These are phyloP conservation scores for Poecilia gillii DNA, from an alignment of 2,797 vertebrate genomes.

Conservation along the genomic window DNA sequence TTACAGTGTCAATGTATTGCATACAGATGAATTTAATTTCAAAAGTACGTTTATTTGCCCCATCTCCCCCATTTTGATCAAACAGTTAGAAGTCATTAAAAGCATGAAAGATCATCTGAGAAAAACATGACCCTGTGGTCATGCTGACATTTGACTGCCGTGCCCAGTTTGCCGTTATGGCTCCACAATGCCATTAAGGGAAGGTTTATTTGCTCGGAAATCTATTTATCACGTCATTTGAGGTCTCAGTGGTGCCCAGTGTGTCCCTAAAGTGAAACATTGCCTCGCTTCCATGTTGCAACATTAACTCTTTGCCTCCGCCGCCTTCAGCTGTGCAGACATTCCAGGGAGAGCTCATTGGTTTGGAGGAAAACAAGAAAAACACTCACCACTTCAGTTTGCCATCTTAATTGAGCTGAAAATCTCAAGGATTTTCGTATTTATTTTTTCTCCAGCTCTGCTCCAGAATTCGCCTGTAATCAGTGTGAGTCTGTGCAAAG, in stretches of 20 bases:
- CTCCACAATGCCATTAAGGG: slow-evolving; percentile 50
- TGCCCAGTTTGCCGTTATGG: slow-evolving; percentile 55
- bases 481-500: slow-evolving; percentile 37
- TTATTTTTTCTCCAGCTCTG: slow-evolving; percentile 26
- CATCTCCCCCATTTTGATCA: neutral
- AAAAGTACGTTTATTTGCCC: neutral
- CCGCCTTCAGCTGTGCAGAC: slow-evolving; percentile 14
- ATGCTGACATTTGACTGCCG: slow-evolving; percentile 55
- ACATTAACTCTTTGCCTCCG: slow-evolving; percentile 39
- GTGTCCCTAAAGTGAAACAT: slow-evolving; percentile 59
- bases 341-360: slow-evolving; percentile 1
- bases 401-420: slow-evolving; percentile 16
- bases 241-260: slow-evolving; percentile 43
- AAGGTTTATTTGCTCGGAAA: slow-evolving; percentile 61
- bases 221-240: slow-evolving; percentile 64
- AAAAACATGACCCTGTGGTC: slow-evolving; percentile 21
- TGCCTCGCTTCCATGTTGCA: slow-evolving; percentile 39
- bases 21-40: neutral
- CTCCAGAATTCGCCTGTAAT: slow-evolving; percentile 34
- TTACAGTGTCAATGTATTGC: neutral
- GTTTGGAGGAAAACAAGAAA: slow-evolving; percentile 7
- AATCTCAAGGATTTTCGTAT: neutral
- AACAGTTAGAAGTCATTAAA: slow-evolving; percentile 12
- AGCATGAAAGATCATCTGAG: slow-evolving; percentile 18
- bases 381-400: slow-evolving; percentile 15